Conservation (phyloP, 2,888 invertebrate species). For the Actias luna region DNA sequence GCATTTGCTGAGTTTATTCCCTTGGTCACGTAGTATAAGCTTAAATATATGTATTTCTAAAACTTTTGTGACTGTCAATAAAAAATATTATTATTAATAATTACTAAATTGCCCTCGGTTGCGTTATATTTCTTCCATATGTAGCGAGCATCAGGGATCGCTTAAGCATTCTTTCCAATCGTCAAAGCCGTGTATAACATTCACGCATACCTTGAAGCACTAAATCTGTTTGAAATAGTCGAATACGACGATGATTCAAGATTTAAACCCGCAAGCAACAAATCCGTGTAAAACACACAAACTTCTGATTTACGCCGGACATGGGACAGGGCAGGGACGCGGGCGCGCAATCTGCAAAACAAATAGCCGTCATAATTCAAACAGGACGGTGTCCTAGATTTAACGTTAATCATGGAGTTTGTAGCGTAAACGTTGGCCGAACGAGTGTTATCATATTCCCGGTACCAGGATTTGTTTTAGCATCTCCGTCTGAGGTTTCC, state of each 20-base stretch:
- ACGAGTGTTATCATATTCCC: slow-evolving; percentile 41
- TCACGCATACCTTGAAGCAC: too few species aligned
- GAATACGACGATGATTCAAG: not conserved
- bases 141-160: too few species aligned
- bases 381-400: slow-evolving; percentile 50
- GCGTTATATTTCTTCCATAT: too few species aligned
- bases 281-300: slow-evolving; percentile 15
- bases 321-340: slow-evolving; percentile 24
- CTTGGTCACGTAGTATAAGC: too few species aligned
- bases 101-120: too few species aligned
- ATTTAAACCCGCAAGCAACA: slow-evolving; percentile 10
- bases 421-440: slow-evolving; percentile 35
- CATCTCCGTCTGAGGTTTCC: not conserved
- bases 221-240: not conserved
- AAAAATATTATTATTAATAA: too few species aligned
- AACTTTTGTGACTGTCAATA: too few species aligned
- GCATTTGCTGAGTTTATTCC: too few species aligned
- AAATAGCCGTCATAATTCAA: slow-evolving; percentile 50
- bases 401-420: slow-evolving; percentile 46
- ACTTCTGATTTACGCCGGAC: slow-evolving; percentile 14
- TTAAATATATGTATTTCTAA: too few species aligned
- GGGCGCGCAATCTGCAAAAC: slow-evolving; percentile 45
- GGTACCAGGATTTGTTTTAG: not conserved
- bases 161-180: too few species aligned
- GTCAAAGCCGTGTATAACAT: too few species aligned